Percentiles rank a stretch among this genome's conserved stretches.
Conservation (phyloP, 2,113 vertebrate genomes). For the Elaphurus davidianus region DNA sequence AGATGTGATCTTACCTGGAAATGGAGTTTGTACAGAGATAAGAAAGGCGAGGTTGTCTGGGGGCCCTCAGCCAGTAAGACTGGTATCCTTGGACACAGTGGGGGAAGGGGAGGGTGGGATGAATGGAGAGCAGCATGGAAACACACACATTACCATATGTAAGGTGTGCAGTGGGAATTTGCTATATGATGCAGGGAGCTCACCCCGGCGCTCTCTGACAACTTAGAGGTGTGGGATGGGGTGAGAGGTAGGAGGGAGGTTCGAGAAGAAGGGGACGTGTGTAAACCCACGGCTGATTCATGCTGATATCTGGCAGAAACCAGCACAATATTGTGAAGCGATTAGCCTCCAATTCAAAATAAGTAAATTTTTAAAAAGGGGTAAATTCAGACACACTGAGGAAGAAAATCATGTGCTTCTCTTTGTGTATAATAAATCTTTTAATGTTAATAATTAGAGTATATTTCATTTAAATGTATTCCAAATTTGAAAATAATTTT, state of each 20-base stretch:
- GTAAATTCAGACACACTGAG: not conserved
- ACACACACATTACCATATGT: not conserved
- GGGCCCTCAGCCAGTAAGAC: not conserved
- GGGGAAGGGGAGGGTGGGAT: not conserved
- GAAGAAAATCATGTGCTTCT: not conserved
- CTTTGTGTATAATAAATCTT: not conserved
- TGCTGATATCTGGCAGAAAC: not conserved
- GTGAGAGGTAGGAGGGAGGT: not conserved
- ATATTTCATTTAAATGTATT: not conserved
- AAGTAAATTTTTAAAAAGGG: not conserved
- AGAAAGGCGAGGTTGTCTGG: not conserved
- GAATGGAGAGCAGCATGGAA: not conserved
- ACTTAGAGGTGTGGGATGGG: rapidly evolving
- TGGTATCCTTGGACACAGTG: not conserved
- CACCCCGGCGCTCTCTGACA: not conserved
- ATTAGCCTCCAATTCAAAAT: not conserved
- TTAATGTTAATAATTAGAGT: not conserved
- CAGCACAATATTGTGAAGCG: not conserved
- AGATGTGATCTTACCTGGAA: not conserved
- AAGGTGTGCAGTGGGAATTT: not conserved
- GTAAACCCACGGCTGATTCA: not conserved
- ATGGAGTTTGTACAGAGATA: not conserved
- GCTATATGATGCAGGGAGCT: not conserved
- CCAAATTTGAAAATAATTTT: not conserved
- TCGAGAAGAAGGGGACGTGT: not conserved